phyloP scores from a whole-genome alignment of 2,113 vertebrate genomes.

The Onychorhynchus coronatus region DNA sequence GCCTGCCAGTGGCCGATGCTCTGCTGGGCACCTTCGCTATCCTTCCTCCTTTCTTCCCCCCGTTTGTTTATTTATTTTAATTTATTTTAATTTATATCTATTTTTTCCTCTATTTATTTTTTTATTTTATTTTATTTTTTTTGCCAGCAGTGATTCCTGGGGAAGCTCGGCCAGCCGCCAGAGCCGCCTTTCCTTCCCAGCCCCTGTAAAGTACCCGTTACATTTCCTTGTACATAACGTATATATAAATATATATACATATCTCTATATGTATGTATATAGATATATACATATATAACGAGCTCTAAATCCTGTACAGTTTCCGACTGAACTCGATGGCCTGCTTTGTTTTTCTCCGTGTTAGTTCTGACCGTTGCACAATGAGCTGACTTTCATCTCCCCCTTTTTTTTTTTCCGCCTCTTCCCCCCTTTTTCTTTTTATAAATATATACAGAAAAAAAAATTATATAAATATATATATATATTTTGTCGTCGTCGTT shows the following conservation, averaged over 20 bases:
- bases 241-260: constrained; percentile 75
- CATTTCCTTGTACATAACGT: constrained; percentile 70
- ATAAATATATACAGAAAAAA: constrained; percentile 53
- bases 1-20: fast-evolving
- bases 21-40: not conserved
- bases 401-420: not conserved
- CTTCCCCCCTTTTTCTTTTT: not conserved
- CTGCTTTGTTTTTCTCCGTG: constrained; percentile 58
- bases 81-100: not conserved
- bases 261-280: constrained; percentile 66
- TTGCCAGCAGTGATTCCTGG: not conserved
- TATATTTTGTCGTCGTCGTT: constrained; percentile 54
- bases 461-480: constrained; percentile 26
- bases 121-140: not conserved
- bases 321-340: constrained; percentile 17
- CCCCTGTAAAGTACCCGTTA: constrained; percentile 55
- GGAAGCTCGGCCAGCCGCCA: constrained; percentile 45
- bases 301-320: constrained; percentile 65
- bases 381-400: constrained; percentile 45
- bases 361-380: constrained; percentile 54
- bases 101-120: not conserved
- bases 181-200: constrained; percentile 12
- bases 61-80: not conserved
- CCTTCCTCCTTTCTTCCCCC: not conserved
- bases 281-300: constrained; percentile 38